Evolutionary conservation across 2,797 vertebrate genomes (phyloP).

Genomic region (Gadopsis marmoratus): DNA sequence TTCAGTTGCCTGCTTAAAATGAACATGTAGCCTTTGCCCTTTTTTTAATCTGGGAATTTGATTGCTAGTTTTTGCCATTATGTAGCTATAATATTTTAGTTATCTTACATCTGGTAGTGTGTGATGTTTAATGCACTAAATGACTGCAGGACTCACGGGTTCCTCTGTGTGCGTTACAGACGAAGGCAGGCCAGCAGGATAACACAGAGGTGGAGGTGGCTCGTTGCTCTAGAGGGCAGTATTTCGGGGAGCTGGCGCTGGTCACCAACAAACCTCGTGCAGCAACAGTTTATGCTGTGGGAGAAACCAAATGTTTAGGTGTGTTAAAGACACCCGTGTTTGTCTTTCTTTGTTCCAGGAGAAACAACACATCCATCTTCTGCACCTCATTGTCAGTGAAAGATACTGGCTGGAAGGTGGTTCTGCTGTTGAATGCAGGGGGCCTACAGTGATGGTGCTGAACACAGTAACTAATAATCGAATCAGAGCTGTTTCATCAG

Average conservation of each 20-base stretch:
- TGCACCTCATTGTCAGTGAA: no score
- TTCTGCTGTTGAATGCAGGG: background rate
- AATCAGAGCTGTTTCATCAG: background rate
- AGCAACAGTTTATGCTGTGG: conserved; percentile 94
- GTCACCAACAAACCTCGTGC: conserved; percentile 97
- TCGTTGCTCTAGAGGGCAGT: conserved; percentile 91
- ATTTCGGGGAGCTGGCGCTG: conserved; percentile 96
- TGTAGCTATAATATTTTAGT: background rate
- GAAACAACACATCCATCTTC: no score
- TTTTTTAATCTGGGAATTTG: background rate
- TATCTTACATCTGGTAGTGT: background rate
- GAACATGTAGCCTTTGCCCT: background rate
- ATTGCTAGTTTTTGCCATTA: background rate
- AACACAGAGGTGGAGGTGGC: conserved; percentile 93
- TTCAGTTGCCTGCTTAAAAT: background rate
- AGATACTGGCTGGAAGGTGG: background rate
- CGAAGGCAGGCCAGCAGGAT: conserved; percentile 85
- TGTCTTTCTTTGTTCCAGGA: no score
- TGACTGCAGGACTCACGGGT: background rate
- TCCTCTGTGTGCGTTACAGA: conserved; percentile 48
- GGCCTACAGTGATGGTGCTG: background rate
- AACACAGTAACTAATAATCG: background rate
- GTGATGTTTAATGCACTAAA: background rate
- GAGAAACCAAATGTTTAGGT: conserved; percentile 95
- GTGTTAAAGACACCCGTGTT: conserved; percentile 33